A percentile compares a stretch with the other conserved stretches of the same genome.
Evolutionary conservation across 2,113 vertebrate species (phyloP).

Genomic region (Aptenodytes patagonicus): DNA sequence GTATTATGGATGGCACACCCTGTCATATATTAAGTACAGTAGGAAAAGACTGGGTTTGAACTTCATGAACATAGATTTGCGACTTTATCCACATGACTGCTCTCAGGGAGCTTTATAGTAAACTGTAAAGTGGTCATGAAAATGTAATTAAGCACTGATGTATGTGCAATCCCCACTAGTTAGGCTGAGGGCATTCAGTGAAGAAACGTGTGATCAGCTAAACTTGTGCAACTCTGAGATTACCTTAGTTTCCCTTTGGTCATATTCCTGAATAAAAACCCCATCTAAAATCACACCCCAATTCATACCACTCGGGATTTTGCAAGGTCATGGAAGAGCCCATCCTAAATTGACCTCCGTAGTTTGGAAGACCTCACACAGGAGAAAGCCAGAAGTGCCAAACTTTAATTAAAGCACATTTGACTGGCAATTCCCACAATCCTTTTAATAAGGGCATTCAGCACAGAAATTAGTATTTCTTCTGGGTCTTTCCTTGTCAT

Average conservation of each 20-base stretch:
- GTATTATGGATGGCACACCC: background rate
- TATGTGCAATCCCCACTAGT: background rate
- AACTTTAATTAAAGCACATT: slow-evolving; percentile 37
- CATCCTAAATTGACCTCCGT: background rate
- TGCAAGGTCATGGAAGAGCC: background rate
- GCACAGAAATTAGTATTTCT: background rate
- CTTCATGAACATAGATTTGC: background rate
- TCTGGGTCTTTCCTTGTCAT: background rate
- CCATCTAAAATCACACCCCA: background rate
- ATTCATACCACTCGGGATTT: background rate
- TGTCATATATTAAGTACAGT: background rate
- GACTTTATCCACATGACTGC: background rate
- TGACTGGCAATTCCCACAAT: background rate
- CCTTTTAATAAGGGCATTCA: background rate
- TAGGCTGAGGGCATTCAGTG: background rate
- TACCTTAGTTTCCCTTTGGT: background rate
- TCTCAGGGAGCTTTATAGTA: background rate
- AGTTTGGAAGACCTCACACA: background rate
- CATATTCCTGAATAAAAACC: background rate
- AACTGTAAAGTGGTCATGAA: background rate
- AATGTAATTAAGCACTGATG: background rate
- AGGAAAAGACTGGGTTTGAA: background rate
- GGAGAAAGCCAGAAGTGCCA: slow-evolving; percentile 5
- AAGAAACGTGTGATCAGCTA: background rate
- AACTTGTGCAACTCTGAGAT: background rate